Evolutionary conservation across 2,113 vertebrate species (phyloP).

Genomic region (Hippocampus barbouri): DNA sequence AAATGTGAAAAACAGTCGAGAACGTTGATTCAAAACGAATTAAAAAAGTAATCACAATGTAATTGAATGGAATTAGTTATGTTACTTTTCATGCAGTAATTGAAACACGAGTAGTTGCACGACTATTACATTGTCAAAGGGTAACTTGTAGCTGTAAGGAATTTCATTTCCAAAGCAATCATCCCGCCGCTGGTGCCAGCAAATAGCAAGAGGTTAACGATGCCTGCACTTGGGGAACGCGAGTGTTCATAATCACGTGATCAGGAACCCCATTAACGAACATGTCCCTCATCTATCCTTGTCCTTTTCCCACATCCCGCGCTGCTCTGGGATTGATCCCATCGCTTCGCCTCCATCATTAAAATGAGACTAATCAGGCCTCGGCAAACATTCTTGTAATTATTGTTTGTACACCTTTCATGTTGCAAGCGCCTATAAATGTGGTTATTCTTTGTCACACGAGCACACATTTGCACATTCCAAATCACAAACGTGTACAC

Average conservation of each 20-base stretch:
- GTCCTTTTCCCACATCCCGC: not conserved
- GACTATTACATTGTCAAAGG: no score
- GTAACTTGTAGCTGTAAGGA: no score
- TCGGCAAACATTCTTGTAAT: slow-evolving; percentile 38
- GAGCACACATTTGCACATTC: not conserved
- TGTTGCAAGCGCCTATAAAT: slow-evolving; percentile 34
- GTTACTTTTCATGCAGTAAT: no score
- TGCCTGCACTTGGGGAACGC: not conserved
- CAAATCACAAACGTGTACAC: slow-evolving; percentile 10
- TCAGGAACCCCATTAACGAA: slow-evolving; percentile 20
- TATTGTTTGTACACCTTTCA: slow-evolving; percentile 47
- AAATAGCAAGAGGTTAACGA: not conserved
- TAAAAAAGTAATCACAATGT: no score
- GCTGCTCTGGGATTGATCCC: slow-evolving; percentile 23
- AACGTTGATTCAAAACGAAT: no score
- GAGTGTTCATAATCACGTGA: slow-evolving; percentile 17
- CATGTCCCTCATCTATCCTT: slow-evolving; percentile 21
- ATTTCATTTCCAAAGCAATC: no score
- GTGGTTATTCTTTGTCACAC: not conserved
- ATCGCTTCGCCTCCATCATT: slow-evolving; percentile 22
- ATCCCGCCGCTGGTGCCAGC: not conserved
- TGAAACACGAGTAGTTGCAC: no score
- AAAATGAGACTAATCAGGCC: slow-evolving; percentile 11
- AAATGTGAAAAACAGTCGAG: no score
- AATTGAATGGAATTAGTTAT: no score